Evolutionary conservation across 2,797 vertebrate species (phyloP).

Genomic region (Sparus aurata): DNA sequence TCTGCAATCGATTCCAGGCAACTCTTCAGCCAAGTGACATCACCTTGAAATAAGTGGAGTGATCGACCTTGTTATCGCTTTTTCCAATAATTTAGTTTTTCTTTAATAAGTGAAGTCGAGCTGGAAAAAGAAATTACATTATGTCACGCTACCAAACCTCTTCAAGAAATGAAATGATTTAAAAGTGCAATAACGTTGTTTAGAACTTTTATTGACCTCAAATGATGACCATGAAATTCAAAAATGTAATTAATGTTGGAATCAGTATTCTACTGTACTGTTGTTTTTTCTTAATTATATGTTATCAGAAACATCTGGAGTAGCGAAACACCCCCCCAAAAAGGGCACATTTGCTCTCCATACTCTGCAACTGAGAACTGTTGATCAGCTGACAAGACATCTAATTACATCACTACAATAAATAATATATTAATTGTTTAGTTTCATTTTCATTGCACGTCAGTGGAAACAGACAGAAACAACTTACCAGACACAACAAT

Average conservation of each 20-base stretch:
- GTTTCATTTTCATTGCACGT: not conserved
- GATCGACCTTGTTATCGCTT: slow-evolving; percentile 38
- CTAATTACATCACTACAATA: not conserved
- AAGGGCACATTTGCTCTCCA: not conserved
- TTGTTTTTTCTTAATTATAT: slow-evolving; percentile 8
- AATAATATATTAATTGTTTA: not conserved
- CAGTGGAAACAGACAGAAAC: not conserved
- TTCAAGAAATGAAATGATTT: slow-evolving; percentile 26
- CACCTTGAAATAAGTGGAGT: slow-evolving; percentile 45
- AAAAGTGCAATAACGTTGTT: slow-evolving; percentile 33
- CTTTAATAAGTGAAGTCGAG: slow-evolving; percentile 31
- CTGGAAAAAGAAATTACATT: slow-evolving; percentile 18
- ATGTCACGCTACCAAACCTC: slow-evolving; percentile 21
- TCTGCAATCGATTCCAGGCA: slow-evolving; percentile 48
- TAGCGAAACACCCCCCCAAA: not conserved
- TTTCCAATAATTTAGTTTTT: slow-evolving; percentile 47
- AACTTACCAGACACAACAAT: not conserved
- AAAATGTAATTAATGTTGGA: slow-evolving; percentile 40
- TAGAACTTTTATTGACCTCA: slow-evolving; percentile 22
- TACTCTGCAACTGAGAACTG: not conserved
- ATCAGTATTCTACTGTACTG: not conserved
- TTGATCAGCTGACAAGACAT: not conserved
- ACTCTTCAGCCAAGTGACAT: slow-evolving; percentile 55
- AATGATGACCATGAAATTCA: not conserved
- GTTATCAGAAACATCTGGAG: slow-evolving; percentile 37